Percentiles rank a stretch among this genome's conserved stretches.
Evolutionary conservation across 2,888 invertebrate genomes (phyloP).

Genomic region (Mimachlamys varia): DNA sequence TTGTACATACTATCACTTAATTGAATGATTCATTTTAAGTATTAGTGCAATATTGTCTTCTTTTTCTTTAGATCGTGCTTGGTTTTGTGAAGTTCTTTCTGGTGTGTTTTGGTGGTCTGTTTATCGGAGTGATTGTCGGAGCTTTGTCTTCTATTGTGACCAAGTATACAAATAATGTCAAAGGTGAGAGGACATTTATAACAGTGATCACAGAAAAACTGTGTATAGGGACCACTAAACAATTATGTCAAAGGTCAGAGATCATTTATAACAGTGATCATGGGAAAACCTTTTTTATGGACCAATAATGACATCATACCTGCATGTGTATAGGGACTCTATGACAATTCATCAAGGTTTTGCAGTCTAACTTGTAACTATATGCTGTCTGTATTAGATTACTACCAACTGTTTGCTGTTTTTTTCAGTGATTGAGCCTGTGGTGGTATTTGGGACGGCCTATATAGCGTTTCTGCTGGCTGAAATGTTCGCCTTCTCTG

Average conservation of each 20-base stretch:
- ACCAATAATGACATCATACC: no score
- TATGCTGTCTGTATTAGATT: no score
- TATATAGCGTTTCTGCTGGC: constrained; percentile 83
- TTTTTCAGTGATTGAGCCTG: constrained; percentile 83
- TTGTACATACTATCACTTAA: no score
- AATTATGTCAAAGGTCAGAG: constrained; percentile 79
- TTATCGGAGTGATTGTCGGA: constrained; percentile 83
- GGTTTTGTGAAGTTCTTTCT: constrained; percentile 83
- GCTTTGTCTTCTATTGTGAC: constrained; percentile 82
- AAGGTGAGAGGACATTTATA: constrained; percentile 65
- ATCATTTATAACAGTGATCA: no score
- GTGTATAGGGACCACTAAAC: no score
- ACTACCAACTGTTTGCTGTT: not conserved
- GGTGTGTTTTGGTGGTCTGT: constrained; percentile 82
- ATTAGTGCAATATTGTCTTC: not conserved
- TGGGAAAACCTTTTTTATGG: no score
- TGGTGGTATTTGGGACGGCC: constrained; percentile 83
- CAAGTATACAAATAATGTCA: constrained; percentile 80
- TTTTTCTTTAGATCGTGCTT: constrained; percentile 78
- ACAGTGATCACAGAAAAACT: no score
- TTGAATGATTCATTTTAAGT: no score
- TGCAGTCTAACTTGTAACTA: no score
- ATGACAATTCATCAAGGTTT: no score
- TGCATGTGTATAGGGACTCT: no score
- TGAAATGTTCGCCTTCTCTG: constrained; percentile 84